A percentile compares a stretch with the other conserved stretches of the same genome.
Evolutionary conservation across 2,797 vertebrate species (phyloP).

Genomic region (Botia almorhae): DNA sequence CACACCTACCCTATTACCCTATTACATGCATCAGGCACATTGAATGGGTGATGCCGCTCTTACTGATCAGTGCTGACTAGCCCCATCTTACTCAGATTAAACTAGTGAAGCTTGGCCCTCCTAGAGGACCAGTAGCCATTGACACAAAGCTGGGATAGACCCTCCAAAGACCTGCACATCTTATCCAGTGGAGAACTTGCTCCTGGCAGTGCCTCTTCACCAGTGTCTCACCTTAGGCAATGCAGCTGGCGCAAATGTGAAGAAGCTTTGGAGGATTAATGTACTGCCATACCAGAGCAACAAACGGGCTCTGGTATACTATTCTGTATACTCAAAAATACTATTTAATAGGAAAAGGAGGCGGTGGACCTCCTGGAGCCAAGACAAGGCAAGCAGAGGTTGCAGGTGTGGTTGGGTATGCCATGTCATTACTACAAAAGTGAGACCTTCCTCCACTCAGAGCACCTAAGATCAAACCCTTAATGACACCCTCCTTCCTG

Average conservation of each 20-base stretch:
- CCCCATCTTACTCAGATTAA: not conserved
- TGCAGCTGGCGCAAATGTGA: not conserved
- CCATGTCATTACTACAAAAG: not conserved
- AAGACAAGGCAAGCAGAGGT: no score
- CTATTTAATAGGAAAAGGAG: no score
- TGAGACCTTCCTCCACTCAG: not conserved
- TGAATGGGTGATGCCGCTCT: not conserved
- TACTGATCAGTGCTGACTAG: constrained; percentile 22
- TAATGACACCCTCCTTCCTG: constrained; percentile 8
- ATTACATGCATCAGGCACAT: no score
- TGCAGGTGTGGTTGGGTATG: not conserved
- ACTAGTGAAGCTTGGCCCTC: not conserved
- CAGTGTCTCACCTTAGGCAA: not conserved
- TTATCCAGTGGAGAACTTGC: not conserved
- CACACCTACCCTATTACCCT: no score
- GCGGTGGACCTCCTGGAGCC: not conserved
- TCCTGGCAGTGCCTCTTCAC: not conserved
- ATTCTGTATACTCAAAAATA: no score
- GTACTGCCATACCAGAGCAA: no score
- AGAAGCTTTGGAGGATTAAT: no score
- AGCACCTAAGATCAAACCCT: not conserved
- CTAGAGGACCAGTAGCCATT: constrained; percentile 6
- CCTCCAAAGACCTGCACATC: constrained; percentile 6
- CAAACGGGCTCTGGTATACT: no score
- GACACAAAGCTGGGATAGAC: not conserved